These are phyloP conservation scores for Brachypteracias leptosomus DNA, from an alignment of 2,113 vertebrate genomes.

Conservation along the genomic window DNA sequence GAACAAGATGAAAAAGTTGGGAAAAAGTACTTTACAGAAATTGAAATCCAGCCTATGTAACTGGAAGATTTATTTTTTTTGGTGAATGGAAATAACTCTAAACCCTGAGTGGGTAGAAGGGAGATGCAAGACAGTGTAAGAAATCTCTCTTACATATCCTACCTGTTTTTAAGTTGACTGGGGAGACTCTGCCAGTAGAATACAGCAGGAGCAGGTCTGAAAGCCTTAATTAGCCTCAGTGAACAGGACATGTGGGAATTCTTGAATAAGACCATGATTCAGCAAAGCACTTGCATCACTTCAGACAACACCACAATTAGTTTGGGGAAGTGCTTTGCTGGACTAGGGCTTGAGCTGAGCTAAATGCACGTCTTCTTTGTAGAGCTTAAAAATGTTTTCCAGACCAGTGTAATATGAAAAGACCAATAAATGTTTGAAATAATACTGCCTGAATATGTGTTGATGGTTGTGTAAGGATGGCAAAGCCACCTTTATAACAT, in stretches of 20 bases:
- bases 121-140: neutral
- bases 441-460: neutral
- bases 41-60: neutral
- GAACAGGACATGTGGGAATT: neutral
- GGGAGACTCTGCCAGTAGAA: neutral
- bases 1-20: neutral
- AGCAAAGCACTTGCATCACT: neutral
- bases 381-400: neutral
- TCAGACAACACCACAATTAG: neutral
- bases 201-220: neutral
- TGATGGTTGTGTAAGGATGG: neutral
- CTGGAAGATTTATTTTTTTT: neutral
- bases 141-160: neutral
- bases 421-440: constrained; percentile 34
- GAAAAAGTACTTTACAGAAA: neutral
- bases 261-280: neutral
- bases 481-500: neutral
- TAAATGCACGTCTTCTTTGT: neutral
- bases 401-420: neutral
- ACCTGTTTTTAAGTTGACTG: neutral
- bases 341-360: neutral
- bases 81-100: neutral
- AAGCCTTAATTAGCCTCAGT: neutral
- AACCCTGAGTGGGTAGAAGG: neutral
- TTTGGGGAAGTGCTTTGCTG: neutral